These are phyloP conservation scores for Globicephala melas DNA, from an alignment of 2,113 vertebrate genomes.

Conservation along the genomic window DNA sequence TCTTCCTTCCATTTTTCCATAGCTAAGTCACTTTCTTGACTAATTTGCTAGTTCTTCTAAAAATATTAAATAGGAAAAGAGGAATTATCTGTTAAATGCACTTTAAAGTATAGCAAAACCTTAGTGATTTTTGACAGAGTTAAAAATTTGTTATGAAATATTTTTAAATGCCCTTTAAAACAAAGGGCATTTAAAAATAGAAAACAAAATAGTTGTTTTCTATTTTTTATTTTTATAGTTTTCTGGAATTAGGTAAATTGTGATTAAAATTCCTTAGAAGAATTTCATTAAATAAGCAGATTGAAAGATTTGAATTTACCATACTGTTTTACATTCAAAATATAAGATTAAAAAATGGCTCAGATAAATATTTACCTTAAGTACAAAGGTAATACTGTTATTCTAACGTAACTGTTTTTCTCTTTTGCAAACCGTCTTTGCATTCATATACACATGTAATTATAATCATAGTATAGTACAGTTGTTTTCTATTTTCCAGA, in stretches of 20 bases:
- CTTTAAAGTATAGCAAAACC: background rate
- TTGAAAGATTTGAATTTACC: background rate
- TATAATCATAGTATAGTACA: background rate
- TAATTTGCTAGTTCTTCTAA: conserved; percentile 2
- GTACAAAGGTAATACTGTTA: background rate
- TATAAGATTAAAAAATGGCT: background rate
- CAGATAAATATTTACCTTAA: background rate
- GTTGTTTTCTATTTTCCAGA: conserved; percentile 2
- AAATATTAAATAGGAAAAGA: background rate
- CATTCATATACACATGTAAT: conserved; percentile 2
- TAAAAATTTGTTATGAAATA: conserved; percentile 10
- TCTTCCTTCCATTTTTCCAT: background rate
- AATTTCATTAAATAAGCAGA: conserved; percentile 14
- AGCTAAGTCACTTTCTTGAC: background rate
- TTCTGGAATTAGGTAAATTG: background rate
- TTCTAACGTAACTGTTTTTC: background rate
- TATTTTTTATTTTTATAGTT: background rate
- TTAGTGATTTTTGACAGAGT: background rate
- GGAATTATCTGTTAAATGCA: background rate
- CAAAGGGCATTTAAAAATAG: too few species aligned
- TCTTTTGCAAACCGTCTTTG: background rate
- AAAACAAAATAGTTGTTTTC: too few species aligned
- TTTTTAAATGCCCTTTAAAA: background rate
- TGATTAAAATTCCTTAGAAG: conserved; percentile 5
- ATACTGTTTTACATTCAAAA: conserved; percentile 19